phyloP scores from a whole-genome alignment of 2,797 vertebrate genomes.

The Eupleurogrammus muticus region DNA sequence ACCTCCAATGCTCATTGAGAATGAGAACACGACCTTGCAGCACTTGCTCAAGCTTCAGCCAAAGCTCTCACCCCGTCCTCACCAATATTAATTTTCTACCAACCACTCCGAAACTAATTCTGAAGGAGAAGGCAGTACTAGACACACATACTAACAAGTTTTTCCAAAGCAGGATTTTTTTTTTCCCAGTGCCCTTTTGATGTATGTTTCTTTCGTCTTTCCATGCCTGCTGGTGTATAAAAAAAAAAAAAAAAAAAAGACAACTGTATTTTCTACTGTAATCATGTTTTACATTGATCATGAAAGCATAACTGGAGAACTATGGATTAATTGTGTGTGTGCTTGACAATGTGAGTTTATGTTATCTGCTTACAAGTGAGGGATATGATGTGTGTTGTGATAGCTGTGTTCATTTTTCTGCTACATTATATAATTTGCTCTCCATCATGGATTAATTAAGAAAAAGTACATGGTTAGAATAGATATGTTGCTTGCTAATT shows the following conservation, averaged over 20 bases:
- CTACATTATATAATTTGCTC: constrained; percentile 1
- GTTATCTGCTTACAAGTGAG: constrained; percentile 11
- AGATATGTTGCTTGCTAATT: constrained; percentile 17
- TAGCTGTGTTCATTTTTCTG: not conserved
- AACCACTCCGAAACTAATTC: constrained; percentile 26
- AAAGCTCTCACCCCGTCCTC: constrained; percentile 30
- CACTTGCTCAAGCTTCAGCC: constrained; percentile 59
- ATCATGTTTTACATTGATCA: constrained; percentile 13
- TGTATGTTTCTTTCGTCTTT: constrained; percentile 14
- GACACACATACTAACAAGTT: constrained; percentile 34
- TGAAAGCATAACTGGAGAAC: constrained; percentile 6
- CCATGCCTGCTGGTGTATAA: constrained; percentile 11
- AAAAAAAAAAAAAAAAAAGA: constrained; percentile 26
- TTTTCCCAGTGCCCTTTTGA: constrained; percentile 1
- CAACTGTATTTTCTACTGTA: constrained; percentile 17
- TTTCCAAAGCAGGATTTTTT: constrained; percentile 21
- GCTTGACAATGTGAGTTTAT: constrained; percentile 28
- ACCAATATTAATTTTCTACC: constrained; percentile 57
- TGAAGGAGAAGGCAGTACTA: constrained; percentile 15
- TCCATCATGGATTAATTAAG: constrained; percentile 6
- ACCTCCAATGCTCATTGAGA: constrained; percentile 53
- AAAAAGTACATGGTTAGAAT: constrained; percentile 8
- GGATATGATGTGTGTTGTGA: constrained; percentile 17
- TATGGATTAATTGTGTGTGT: constrained; percentile 29
- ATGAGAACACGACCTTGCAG: constrained; percentile 70